A percentile compares a stretch with the other conserved stretches of the same genome.
Evolutionary conservation across 2,113 vertebrate species (phyloP).

Genomic region (Miniopterus natalensis): DNA sequence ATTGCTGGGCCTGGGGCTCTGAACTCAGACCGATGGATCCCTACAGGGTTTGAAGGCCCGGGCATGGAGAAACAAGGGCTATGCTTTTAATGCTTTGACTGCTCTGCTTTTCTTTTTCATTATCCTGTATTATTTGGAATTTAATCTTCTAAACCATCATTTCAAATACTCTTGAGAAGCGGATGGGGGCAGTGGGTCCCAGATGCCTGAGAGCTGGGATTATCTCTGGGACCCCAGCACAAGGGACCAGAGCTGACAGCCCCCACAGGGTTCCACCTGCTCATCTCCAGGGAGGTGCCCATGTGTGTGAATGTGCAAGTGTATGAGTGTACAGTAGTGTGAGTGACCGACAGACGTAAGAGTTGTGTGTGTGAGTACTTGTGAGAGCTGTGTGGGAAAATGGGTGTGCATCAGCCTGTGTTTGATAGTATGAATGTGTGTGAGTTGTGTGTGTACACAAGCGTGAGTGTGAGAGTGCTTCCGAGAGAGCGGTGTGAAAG

Average conservation of each 20-base stretch:
- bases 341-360: neutral
- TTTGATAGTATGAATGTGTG: neutral
- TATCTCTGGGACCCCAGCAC: neutral
- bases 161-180: neutral
- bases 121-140: neutral
- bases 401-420: neutral
- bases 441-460: neutral
- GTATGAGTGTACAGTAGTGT: neutral
- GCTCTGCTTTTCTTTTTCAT: neutral
- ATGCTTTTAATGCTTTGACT: neutral
- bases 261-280: neutral
- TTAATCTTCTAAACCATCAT: neutral
- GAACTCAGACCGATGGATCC: neutral
- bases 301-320: accelerated
- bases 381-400: neutral
- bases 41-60: neutral
- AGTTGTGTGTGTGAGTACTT: neutral
- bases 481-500: neutral
- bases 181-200: neutral
- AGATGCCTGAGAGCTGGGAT: neutral
- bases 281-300: neutral
- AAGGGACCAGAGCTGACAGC: neutral
- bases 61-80: neutral
- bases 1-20: neutral
- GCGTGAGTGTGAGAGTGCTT: neutral